Evolutionary conservation across 2,888 invertebrate species (phyloP).

Genomic region (Argynnis bischoffii): DNA sequence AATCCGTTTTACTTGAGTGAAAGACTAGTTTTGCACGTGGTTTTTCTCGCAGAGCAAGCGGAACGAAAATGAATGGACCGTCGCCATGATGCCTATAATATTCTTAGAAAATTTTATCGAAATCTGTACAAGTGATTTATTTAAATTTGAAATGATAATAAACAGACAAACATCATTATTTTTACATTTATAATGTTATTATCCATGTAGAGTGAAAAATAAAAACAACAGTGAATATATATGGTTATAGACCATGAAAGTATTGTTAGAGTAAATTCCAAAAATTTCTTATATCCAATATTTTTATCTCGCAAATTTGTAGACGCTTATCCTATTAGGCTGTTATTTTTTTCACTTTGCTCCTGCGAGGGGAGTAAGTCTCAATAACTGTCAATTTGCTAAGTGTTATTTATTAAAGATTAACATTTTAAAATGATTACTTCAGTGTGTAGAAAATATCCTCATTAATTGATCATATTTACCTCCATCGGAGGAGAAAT

Average conservation of each 20-base stretch:
- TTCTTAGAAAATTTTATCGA: too few species aligned
- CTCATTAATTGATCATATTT: not conserved
- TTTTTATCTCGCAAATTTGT: slow-evolving; percentile 23
- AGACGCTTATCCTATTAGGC: slow-evolving; percentile 54
- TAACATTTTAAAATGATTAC: slow-evolving; percentile 27
- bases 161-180: too few species aligned
- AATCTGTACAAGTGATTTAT: too few species aligned
- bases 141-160: too few species aligned
- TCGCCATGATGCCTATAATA: too few species aligned
- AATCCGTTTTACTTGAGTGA: too few species aligned
- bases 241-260: not conserved
- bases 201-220: too few species aligned
- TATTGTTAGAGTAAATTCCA: not conserved
- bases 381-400: slow-evolving; percentile 38
- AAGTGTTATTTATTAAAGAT: slow-evolving; percentile 38
- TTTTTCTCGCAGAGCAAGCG: too few species aligned
- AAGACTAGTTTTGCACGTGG: too few species aligned
- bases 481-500: not conserved
- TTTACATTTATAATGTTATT: too few species aligned
- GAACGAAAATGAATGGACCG: too few species aligned
- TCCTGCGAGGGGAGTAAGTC: slow-evolving; percentile 31
- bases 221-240: not conserved
- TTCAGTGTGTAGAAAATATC: not conserved
- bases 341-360: slow-evolving; percentile 44
- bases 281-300: slow-evolving; percentile 10